Percentiles rank a stretch among this genome's conserved stretches.
phyloP scores from a whole-genome alignment of 2,113 vertebrate species.

The Cyprinodon brontotheroides region DNA sequence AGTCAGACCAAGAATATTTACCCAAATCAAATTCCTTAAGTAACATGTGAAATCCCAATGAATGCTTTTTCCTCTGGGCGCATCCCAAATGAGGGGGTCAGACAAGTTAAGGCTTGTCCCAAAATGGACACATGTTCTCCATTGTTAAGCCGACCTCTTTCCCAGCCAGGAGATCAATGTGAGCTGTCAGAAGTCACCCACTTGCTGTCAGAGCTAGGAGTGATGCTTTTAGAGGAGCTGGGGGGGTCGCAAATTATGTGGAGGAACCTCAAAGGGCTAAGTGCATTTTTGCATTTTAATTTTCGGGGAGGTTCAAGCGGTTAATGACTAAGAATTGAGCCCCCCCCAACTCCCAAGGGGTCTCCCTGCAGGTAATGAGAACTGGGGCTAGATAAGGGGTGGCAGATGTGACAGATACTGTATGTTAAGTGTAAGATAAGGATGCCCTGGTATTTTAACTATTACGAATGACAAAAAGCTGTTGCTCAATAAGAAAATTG shows the following conservation, averaged over 20 bases:
- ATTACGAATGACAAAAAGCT: no score
- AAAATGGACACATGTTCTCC: slow-evolving; percentile 76
- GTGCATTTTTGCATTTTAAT: slow-evolving; percentile 70
- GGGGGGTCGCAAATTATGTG: slow-evolving; percentile 58
- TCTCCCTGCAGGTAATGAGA: slow-evolving; percentile 51
- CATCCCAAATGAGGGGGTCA: slow-evolving; percentile 63
- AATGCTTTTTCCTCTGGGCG: slow-evolving; percentile 50
- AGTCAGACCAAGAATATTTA: slow-evolving; percentile 26
- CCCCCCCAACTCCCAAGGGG: slow-evolving; percentile 35
- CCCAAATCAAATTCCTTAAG: slow-evolving; percentile 26
- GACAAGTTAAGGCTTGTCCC: slow-evolving; percentile 79
- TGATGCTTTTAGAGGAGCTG: slow-evolving; percentile 58
- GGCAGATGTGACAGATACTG: slow-evolving; percentile 46
- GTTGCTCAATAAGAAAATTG: no score
- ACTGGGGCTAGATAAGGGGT: slow-evolving; percentile 17
- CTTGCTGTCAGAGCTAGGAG: slow-evolving; percentile 74
- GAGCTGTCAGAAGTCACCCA: slow-evolving; percentile 78
- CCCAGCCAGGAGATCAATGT: slow-evolving; percentile 75
- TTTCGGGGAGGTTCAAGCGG: slow-evolving; percentile 49
- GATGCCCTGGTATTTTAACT: no score
- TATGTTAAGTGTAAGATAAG: background rate
- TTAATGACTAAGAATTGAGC: slow-evolving; percentile 60
- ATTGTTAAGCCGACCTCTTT: slow-evolving; percentile 75
- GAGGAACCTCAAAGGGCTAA: slow-evolving; percentile 67
- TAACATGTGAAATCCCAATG: slow-evolving; percentile 37